These are phyloP conservation scores for Cercocebus atys DNA, from an alignment of 2,113 vertebrate species.

Conservation along the genomic window DNA sequence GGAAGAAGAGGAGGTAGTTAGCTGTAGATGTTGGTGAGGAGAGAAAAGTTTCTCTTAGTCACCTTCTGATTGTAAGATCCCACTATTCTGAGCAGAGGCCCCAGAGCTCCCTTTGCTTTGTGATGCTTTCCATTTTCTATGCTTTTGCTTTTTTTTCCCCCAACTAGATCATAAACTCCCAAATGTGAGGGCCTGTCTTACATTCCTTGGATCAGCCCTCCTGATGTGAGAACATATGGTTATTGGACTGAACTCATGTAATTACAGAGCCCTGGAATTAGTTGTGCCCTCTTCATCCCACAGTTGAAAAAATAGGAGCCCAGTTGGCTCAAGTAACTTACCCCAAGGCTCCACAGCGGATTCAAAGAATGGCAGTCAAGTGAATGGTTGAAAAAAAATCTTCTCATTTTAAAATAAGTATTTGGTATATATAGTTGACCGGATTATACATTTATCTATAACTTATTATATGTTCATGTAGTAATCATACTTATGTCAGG, in stretches of 20 bases:
- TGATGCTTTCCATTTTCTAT: not conserved
- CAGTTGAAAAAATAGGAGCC: not conserved
- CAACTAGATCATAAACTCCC: not conserved
- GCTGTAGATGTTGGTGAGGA: not conserved
- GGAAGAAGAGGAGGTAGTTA: not conserved
- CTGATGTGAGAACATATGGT: not conserved
- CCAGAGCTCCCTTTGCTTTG: not conserved
- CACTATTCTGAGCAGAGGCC: not conserved
- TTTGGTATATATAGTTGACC: not conserved
- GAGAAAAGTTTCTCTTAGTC: not conserved
- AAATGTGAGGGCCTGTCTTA: not conserved
- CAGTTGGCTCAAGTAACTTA: not conserved
- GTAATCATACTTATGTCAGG: not conserved
- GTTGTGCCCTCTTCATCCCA: not conserved
- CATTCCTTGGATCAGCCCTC: not conserved
- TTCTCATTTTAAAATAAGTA: constrained; percentile 28
- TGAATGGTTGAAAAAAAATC: not conserved
- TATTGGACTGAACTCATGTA: not conserved
- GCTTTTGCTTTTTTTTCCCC: not conserved
- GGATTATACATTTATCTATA: not conserved
- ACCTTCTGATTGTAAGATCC: not conserved
- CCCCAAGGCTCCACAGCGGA: not conserved
- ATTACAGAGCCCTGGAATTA: not conserved
- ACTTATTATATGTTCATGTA: not conserved
- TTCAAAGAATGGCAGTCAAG: not conserved